Evolutionary conservation across 2,888 invertebrate genomes (phyloP).

Genomic region (Drosophila borborema): DNA sequence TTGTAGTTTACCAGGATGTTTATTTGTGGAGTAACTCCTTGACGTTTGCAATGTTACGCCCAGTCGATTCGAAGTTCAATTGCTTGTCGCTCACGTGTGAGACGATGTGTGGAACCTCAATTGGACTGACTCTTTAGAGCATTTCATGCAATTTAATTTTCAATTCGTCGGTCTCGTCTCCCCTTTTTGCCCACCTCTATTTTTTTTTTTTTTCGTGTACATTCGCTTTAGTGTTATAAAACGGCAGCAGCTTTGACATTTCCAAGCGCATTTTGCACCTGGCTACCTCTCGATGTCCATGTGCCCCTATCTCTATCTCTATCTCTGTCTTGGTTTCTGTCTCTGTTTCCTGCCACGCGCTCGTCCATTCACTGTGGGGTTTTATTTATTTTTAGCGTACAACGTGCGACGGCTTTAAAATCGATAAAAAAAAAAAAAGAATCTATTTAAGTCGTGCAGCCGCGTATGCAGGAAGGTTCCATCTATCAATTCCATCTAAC

Average conservation of each 20-base stretch:
- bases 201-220: conserved; percentile 4
- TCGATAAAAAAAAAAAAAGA: conserved; percentile 60
- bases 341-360: conserved; percentile 25
- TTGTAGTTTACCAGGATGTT: background rate
- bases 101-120: conserved; percentile 35
- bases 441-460: conserved; percentile 70
- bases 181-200: background rate
- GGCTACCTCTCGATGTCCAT: conserved; percentile 27
- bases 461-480: conserved; percentile 36
- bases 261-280: conserved; percentile 75
- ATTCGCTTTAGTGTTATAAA: conserved; percentile 41
- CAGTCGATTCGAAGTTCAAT: conserved; percentile 43
- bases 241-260: conserved; percentile 75
- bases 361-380: conserved; percentile 30
- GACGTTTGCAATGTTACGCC: conserved; percentile 45
- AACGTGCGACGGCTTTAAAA: conserved; percentile 71
- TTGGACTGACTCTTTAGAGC: conserved; percentile 15
- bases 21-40: conserved; percentile 5
- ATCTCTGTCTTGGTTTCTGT: background rate
- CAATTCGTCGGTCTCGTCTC: conserved; percentile 47
- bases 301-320: background rate
- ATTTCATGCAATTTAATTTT: conserved; percentile 74
- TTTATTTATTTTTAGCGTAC: conserved; percentile 73
- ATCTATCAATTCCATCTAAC: conserved; percentile 45
- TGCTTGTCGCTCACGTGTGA: conserved; percentile 29